Conservation (phyloP, 2,113 vertebrate genomes). For the Sceloporus tristichus region DNA sequence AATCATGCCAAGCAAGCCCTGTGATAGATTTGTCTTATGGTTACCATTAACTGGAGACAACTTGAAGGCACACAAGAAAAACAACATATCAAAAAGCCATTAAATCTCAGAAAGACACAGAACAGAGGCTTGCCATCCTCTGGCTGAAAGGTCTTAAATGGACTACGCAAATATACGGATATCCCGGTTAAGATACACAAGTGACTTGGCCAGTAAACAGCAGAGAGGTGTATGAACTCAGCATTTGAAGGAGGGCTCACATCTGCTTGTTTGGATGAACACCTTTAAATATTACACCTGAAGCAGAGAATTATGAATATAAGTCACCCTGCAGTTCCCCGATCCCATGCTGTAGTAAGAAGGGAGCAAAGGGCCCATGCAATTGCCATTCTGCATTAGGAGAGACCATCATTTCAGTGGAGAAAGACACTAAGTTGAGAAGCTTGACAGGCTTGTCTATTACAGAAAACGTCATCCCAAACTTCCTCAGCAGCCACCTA, state of each 20-base stretch:
- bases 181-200: background rate
- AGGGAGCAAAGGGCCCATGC: background rate
- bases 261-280: background rate
- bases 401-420: background rate
- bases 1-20: too few species aligned
- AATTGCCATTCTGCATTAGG: background rate
- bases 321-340: background rate
- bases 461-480: background rate
- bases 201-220: background rate
- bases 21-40: too few species aligned
- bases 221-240: background rate
- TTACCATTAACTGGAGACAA: too few species aligned
- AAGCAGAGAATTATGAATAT: background rate
- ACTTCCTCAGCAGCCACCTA: background rate
- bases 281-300: background rate
- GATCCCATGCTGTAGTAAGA: background rate
- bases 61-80: too few species aligned
- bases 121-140: background rate
- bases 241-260: background rate
- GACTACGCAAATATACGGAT: background rate
- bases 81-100: too few species aligned
- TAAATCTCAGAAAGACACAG: too few species aligned
- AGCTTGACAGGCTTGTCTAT: background rate
- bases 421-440: background rate
- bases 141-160: background rate